Conservation (phyloP, 2,797 vertebrate species). For the Allobates femoralis region DNA sequence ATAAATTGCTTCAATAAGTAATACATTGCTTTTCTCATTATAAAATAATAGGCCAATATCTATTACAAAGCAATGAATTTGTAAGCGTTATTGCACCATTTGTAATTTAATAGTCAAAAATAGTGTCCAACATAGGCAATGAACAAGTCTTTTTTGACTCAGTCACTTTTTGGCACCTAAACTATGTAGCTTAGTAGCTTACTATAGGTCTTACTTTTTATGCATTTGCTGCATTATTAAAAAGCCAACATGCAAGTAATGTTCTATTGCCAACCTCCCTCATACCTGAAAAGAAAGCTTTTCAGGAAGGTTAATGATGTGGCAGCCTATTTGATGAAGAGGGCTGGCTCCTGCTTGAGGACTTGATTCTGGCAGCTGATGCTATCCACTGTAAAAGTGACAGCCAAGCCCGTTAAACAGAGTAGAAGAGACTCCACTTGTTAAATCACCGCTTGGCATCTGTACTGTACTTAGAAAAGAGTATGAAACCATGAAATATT, state of each 20-base stretch:
- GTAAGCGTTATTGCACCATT: neutral
- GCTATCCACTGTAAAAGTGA: slow-evolving; percentile 5
- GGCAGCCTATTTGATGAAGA: neutral
- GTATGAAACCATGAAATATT: neutral
- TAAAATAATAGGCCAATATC: too few species aligned
- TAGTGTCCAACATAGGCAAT: too few species aligned
- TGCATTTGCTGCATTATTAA: too few species aligned
- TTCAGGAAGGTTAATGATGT: neutral
- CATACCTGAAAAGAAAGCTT: neutral
- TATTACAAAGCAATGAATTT: neutral
- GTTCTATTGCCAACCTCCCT: neutral
- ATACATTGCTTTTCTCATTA: neutral
- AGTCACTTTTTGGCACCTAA: too few species aligned
- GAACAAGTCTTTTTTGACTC: too few species aligned
- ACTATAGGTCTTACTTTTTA: too few species aligned
- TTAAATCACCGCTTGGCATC: neutral
- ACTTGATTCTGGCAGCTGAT: neutral
- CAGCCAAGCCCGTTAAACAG: neutral
- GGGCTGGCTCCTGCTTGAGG: too few species aligned
- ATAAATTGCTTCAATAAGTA: neutral
- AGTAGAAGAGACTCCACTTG: neutral
- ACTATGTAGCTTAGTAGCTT: too few species aligned
- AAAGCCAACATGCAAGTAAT: too few species aligned
- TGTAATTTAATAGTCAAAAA: neutral
- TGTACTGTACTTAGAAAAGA: neutral